Conservation (phyloP, 1,140 invertebrate species). For the Micrasema minimum region DNA sequence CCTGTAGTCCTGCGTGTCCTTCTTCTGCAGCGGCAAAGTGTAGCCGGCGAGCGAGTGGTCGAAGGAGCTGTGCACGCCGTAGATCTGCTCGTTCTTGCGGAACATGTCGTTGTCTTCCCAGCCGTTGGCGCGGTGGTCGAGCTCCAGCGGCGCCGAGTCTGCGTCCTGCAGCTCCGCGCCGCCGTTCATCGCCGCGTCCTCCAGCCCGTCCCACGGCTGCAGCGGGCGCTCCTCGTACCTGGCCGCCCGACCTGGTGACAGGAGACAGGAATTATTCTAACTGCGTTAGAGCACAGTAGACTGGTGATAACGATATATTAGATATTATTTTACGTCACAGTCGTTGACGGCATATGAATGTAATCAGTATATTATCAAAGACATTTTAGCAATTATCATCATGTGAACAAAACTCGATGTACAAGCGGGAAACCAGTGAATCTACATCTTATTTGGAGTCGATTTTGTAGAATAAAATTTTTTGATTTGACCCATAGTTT, state of each 20-base stretch:
- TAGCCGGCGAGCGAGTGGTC: constrained; percentile 87
- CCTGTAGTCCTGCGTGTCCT: constrained; percentile 87
- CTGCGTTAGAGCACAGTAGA: no score
- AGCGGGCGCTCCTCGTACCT: constrained; percentile 80
- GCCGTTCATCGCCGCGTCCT: constrained; percentile 68
- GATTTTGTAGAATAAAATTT: no score
- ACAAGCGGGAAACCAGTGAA: no score
- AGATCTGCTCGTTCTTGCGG: constrained; percentile 88
- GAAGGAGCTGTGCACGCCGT: constrained; percentile 89
- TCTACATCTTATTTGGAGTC: no score
- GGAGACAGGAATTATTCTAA: no score
- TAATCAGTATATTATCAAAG: no score
- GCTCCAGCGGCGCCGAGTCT: constrained; percentile 69
- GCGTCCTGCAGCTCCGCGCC: constrained; percentile 67
- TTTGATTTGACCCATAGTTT: no score
- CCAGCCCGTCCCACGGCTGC: constrained; percentile 86
- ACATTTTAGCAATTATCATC: no score
- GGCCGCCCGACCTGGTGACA: constrained; percentile 33
- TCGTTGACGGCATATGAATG: no score
- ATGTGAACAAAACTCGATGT: no score
- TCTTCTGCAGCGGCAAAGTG: constrained; percentile 85
- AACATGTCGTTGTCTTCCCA: constrained; percentile 98
- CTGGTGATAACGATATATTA: no score
- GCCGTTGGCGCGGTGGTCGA: constrained; percentile 83
- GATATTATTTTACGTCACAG: no score